Conservation (phyloP, 2,113 vertebrate species). For the Verasper variegatus region DNA sequence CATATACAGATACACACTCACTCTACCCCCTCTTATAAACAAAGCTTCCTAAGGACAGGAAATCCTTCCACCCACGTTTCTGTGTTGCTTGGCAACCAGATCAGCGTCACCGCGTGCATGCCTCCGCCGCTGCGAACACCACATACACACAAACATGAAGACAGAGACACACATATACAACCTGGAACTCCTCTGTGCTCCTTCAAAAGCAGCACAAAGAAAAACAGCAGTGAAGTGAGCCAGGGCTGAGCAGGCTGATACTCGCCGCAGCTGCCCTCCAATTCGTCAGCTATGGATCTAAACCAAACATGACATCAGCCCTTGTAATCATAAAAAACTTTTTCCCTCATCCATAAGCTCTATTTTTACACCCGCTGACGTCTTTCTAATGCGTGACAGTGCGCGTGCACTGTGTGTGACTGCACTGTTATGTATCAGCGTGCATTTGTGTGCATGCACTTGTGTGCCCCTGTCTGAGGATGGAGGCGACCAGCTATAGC, state of each 20-base stretch:
- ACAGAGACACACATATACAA: slow-evolving; percentile 23
- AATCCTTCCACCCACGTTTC: slow-evolving; percentile 81
- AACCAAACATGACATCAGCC: slow-evolving; percentile 77
- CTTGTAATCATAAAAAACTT: slow-evolving; percentile 66
- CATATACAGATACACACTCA: slow-evolving; percentile 14
- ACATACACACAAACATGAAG: slow-evolving; percentile 42
- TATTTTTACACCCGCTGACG: slow-evolving; percentile 72
- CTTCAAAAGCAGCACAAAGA: slow-evolving; percentile 43
- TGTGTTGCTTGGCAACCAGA: slow-evolving; percentile 75
- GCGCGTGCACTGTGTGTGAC: background rate
- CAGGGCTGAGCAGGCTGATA: slow-evolving; percentile 43
- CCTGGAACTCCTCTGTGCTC: slow-evolving; percentile 44
- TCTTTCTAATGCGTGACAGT: slow-evolving; percentile 22
- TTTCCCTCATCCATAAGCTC: slow-evolving; percentile 60
- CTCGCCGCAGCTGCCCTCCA: slow-evolving; percentile 59
- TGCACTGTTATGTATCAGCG: background rate
- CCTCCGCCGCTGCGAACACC: slow-evolving; percentile 60
- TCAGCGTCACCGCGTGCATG: slow-evolving; percentile 76
- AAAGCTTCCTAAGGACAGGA: slow-evolving; percentile 82
- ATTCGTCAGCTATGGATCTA: slow-evolving; percentile 63
- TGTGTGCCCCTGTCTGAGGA: slow-evolving; percentile 21
- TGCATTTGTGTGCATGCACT: slow-evolving; percentile 5
- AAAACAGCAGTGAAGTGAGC: slow-evolving; percentile 28
- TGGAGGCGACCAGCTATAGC: slow-evolving; percentile 35
- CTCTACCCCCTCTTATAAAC: slow-evolving; percentile 63